Evolutionary conservation across 2,888 invertebrate species (phyloP), one percentile per base, ranked within the genome.

Genomic region (Thysanoteuthis rhombus): DNA sequence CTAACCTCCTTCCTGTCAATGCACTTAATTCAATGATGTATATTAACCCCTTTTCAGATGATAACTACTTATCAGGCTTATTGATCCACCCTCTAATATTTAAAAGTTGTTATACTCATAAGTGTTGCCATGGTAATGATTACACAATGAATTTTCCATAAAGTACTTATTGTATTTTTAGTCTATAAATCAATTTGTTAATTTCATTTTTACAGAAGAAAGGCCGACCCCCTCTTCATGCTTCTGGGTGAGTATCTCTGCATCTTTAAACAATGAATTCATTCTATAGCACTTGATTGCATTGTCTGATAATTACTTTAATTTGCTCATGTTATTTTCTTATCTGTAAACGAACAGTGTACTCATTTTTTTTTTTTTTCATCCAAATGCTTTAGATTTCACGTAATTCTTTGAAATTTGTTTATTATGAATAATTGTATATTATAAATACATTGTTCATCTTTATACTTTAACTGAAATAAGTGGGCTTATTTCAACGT

Each of bases 171-270:
- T 32, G 25, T 6, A 58, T 58, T 58, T 58, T 32, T 32, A 32
- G 32, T 6, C 32, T 32, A 25, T 58, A 25, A 32, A 58, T 58
- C 5, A 75, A n/a, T 93, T 93, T 40, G 12, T 45, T 91, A 19
- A 19, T 39, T 92, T 92, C 93, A 93, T 47, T 58, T 45, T 95
- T 95, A 93, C 96, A 96, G 96, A 96, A 96, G 94, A 97, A 96
- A 95, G 97, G 96, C 93, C 93, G 96, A 94, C 96, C 96, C 38
- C 95, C 96, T 36, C 94, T 96, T 22, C 94, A 95, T 90, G 94
- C 94, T 28, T 96, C 96, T 92, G 97, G 97, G 96, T 97, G 94
- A 95, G 96, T 95, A 40, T 75, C n/a, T 75, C 36, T 75, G 2
- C 36, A 75, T 75, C 4, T 12, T 2, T n/a, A n/a, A 75, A 75